These are phyloP conservation scores for Temnothorax rugatulus DNA, from an alignment of 2,888 invertebrate genomes.

Conservation along the genomic window DNA sequence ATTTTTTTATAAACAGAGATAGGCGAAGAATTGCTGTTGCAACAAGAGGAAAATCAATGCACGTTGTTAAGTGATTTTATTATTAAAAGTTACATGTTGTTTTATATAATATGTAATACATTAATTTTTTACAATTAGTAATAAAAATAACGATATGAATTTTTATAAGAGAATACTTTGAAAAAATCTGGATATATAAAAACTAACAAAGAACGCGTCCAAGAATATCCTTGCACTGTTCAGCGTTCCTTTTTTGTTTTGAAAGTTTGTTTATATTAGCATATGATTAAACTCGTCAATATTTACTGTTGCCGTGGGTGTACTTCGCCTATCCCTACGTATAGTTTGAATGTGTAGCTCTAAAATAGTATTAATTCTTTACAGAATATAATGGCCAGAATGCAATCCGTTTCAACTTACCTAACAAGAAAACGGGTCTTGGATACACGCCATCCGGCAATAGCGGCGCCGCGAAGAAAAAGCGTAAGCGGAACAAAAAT, in stretches of 20 bases:
- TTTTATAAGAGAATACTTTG: background rate
- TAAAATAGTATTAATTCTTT: background rate
- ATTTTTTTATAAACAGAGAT: slow-evolving; percentile 4
- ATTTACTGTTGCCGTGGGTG: background rate
- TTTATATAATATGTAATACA: background rate
- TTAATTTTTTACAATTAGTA: background rate
- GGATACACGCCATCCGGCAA: slow-evolving; percentile 83
- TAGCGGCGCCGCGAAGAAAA: slow-evolving; percentile 90
- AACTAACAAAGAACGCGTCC: background rate
- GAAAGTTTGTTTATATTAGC: background rate
- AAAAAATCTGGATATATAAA: background rate
- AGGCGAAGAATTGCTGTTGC: background rate
- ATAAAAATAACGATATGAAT: background rate
- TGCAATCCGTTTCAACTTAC: slow-evolving; percentile 85
- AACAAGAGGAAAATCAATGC: background rate
- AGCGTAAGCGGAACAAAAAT: slow-evolving; percentile 91
- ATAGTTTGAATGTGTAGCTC: background rate
- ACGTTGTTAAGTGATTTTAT: background rate
- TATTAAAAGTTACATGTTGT: background rate
- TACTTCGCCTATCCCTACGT: background rate
- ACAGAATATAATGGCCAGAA: slow-evolving; percentile 74
- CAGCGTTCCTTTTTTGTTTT: background rate
- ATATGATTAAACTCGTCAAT: background rate
- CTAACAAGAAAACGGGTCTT: slow-evolving; percentile 84
- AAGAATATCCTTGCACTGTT: background rate